Evolutionary conservation across 2,888 invertebrate species (phyloP).

Genomic region (Leptothorax acervorum): DNA sequence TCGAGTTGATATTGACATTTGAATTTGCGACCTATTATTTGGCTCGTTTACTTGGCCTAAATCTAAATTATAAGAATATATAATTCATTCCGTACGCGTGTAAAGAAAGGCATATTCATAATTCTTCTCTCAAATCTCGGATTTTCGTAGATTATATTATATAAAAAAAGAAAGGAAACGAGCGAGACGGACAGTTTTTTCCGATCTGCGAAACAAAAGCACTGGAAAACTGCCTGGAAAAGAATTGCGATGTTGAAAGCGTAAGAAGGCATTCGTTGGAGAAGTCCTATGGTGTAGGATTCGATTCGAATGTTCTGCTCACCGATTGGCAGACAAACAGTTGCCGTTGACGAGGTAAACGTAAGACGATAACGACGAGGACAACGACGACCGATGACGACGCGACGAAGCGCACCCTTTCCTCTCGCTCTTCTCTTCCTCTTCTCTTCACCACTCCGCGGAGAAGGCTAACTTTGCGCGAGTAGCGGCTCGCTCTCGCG

Average conservation of each 20-base stretch:
- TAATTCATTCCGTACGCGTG: background rate
- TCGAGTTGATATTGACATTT: constrained; percentile 11
- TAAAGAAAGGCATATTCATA: background rate
- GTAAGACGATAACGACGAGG: constrained; percentile 52
- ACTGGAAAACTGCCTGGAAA: constrained; percentile 50
- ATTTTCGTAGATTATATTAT: background rate
- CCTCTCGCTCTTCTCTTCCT: background rate
- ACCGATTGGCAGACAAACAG: constrained; percentile 82
- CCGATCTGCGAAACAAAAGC: constrained; percentile 22
- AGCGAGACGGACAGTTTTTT: constrained; percentile 7
- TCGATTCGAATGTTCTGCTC: constrained; percentile 68
- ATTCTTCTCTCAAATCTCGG: background rate
- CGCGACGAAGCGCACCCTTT: background rate
- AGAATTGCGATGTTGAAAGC: constrained; percentile 63
- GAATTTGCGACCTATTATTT: background rate
- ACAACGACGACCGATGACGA: constrained; percentile 35
- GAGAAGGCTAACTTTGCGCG: constrained; percentile 69
- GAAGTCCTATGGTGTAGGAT: constrained; percentile 47
- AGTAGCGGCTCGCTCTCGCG: constrained; percentile 59
- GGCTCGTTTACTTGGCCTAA: background rate
- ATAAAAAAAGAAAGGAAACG: background rate
- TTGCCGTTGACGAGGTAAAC: constrained; percentile 70
- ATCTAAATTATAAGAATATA: background rate
- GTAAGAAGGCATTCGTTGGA: constrained; percentile 57
- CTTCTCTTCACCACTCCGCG: constrained; percentile 40